Conservation (phyloP, 1,140 invertebrate species). For the Caerostris extrusa region DNA sequence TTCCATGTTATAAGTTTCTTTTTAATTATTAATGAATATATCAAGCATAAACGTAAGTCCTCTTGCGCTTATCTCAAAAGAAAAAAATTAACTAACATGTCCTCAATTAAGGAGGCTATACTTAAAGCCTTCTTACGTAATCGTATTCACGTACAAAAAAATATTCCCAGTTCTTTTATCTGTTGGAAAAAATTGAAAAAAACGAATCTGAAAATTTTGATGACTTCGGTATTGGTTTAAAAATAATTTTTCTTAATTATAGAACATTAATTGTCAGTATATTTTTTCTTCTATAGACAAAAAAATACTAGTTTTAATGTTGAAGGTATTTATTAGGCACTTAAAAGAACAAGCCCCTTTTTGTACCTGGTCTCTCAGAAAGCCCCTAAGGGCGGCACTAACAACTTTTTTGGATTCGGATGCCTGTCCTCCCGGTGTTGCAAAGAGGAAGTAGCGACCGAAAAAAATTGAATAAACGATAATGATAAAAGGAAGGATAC, state of each 20-base stretch:
- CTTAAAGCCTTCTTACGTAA: too few relatives aligned
- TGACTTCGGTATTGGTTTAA: not conserved
- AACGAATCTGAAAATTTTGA: too few relatives aligned
- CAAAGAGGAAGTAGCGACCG: not conserved
- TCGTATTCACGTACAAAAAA: too few relatives aligned
- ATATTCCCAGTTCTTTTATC: too few relatives aligned
- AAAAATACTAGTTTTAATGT: not conserved
- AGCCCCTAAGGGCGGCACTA: conserved; percentile 10
- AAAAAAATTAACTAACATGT: not conserved
- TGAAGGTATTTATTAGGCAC: not conserved
- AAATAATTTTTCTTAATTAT: not conserved
- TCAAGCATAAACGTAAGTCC: too few relatives aligned
- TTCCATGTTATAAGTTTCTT: not conserved
- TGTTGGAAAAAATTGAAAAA: too few relatives aligned
- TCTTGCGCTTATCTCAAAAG: too few relatives aligned
- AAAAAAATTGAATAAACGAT: not conserved
- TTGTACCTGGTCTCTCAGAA: not conserved
- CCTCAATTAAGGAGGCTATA: too few relatives aligned
- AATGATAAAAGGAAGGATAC: conserved; percentile 39
- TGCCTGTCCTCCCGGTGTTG: not conserved
- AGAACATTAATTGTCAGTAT: not conserved
- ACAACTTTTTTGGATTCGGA: not conserved
- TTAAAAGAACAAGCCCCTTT: not conserved
- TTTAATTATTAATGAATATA: conserved; percentile 20
- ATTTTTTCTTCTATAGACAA: not conserved